Percentiles rank a stretch among this genome's conserved stretches.
phyloP scores from a whole-genome alignment of 1,140 invertebrate genomes.

The Ips nitidus region DNA sequence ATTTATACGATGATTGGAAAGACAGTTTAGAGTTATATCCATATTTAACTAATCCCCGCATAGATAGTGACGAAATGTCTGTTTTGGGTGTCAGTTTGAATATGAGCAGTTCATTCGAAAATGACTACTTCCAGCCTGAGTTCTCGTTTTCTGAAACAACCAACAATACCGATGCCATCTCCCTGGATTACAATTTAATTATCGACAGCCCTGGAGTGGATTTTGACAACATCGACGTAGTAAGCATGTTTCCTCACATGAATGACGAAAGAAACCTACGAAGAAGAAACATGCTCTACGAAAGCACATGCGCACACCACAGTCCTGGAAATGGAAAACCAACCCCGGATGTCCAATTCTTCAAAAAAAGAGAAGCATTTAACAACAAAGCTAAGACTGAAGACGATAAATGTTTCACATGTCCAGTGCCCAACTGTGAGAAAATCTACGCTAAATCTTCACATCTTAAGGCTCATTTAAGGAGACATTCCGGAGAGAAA shows the following conservation, averaged over 20 bases:
- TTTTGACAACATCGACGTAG: constrained; percentile 35
- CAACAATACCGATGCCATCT: constrained; percentile 32
- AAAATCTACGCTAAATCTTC: constrained; percentile 91
- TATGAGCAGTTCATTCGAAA: constrained; percentile 29
- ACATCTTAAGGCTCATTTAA: constrained; percentile 90
- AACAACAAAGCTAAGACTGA: constrained; percentile 43
- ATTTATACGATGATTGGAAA: constrained; percentile 9
- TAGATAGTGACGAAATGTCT: constrained; percentile 39
- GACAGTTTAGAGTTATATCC: constrained; percentile 12
- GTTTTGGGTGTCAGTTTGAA: constrained; percentile 44
- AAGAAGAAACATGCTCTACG: constrained; percentile 47
- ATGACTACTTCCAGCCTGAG: constrained; percentile 30
- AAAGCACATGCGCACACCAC: constrained; percentile 38
- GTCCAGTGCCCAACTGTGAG: constrained; percentile 61
- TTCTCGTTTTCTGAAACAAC: constrained; percentile 17
- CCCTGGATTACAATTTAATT: constrained; percentile 30
- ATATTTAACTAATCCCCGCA: constrained; percentile 22
- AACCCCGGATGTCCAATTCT: constrained; percentile 20
- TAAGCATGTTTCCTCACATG: constrained; percentile 50
- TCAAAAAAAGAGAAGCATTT: constrained; percentile 42
- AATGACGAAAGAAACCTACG: constrained; percentile 48
- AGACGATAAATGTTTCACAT: constrained; percentile 56
- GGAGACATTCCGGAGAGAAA: constrained; percentile 93
- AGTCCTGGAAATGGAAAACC: constrained; percentile 23
- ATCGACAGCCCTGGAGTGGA: constrained; percentile 16